Percentiles rank a stretch among this genome's conserved stretches.
Evolutionary conservation across 37 sponge, comb jelly and placozoan species (phyloP).

Genomic region (Eunapius fragilis): DNA sequence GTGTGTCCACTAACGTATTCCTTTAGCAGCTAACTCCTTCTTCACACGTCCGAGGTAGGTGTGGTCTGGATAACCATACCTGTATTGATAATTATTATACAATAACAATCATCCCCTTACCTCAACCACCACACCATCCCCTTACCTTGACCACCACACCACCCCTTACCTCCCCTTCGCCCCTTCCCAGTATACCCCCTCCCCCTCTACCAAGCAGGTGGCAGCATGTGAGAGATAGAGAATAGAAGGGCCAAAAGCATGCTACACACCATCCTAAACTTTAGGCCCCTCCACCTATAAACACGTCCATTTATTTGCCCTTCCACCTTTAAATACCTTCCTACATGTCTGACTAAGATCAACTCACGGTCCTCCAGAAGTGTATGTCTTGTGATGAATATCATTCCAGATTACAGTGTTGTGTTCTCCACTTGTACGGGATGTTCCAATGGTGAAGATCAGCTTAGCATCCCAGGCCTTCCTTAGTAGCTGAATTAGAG

Average conservation of each 20-base stretch:
- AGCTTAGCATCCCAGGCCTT: constrained; percentile 60
- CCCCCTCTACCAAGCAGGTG: too few relatives aligned
- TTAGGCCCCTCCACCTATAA: too few relatives aligned
- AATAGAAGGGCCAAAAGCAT: too few relatives aligned
- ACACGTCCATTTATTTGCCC: too few relatives aligned
- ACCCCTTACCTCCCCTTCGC: too few relatives aligned
- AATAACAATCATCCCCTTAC: background rate
- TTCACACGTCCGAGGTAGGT: constrained; percentile 71
- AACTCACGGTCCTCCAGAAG: constrained; percentile 48
- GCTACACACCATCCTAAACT: too few relatives aligned
- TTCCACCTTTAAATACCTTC: too few relatives aligned
- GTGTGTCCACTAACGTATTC: constrained; percentile 2
- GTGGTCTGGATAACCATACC: constrained; percentile 81
- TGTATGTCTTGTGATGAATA: constrained; percentile 80
- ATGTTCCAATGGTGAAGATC: constrained; percentile 73
- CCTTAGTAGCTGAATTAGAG: constrained; percentile 38
- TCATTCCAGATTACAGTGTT: constrained; percentile 76
- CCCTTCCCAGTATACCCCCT: too few relatives aligned
- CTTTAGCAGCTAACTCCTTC: constrained; percentile 64
- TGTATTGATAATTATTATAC: background rate
- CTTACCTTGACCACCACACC: background rate
- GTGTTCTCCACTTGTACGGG: constrained; percentile 43
- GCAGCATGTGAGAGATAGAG: too few relatives aligned
- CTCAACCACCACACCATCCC: background rate
- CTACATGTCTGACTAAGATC: too few relatives aligned